phyloP scores from a whole-genome alignment of 2,888 invertebrate species.

The Tipula helvola region DNA sequence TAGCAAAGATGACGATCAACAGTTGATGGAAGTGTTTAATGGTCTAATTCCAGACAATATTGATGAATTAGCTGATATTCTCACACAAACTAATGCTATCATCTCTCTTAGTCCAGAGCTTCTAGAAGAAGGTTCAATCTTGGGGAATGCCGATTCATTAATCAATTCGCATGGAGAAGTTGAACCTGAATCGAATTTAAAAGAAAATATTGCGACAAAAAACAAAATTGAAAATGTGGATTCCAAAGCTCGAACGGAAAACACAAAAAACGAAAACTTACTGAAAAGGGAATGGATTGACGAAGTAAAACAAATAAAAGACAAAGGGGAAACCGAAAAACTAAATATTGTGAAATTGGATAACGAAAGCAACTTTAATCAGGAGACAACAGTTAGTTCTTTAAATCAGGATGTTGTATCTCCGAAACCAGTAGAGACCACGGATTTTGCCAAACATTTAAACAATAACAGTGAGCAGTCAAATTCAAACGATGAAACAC shows the following conservation, averaged over 20 bases:
- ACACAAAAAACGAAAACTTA: conserved; percentile 13
- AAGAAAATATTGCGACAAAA: conserved; percentile 10
- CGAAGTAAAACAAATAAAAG: conserved; percentile 17
- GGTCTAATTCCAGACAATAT: conserved; percentile 30
- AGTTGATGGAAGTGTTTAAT: conserved; percentile 31
- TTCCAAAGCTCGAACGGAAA: background rate
- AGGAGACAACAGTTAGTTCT: conserved; percentile 13
- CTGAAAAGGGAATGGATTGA: conserved; percentile 17
- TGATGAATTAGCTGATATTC: conserved; percentile 30
- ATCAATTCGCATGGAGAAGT: conserved; percentile 17
- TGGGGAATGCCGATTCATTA: conserved; percentile 26
- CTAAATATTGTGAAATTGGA: conserved; percentile 22
- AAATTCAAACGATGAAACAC: background rate
- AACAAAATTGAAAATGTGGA: background rate
- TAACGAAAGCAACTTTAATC: conserved; percentile 13
- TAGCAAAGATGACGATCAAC: conserved; percentile 27
- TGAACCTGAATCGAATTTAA: conserved; percentile 15
- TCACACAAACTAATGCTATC: conserved; percentile 22
- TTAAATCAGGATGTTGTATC: background rate
- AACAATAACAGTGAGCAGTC: background rate
- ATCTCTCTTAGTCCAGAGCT: conserved; percentile 24
- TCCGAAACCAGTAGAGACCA: background rate
- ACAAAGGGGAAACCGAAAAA: conserved; percentile 21
- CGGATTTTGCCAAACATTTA: background rate
- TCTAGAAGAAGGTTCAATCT: conserved; percentile 27